Conservation (phyloP, 2,113 vertebrate species). For the Oplegnathus fasciatus region DNA sequence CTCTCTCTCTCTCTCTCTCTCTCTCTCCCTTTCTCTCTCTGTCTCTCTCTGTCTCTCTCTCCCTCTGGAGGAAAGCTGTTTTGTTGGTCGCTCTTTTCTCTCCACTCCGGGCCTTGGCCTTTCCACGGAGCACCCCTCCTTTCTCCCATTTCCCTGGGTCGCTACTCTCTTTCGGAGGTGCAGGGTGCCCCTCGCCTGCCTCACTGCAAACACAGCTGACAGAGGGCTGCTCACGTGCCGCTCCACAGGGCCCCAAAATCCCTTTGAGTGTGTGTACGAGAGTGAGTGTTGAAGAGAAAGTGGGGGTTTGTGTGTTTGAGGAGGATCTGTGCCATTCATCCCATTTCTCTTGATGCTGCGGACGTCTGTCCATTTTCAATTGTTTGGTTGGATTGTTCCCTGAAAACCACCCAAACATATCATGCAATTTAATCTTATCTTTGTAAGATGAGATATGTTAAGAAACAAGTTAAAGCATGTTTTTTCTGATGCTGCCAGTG, state of each 20-base stretch:
- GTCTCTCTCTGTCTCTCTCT: conserved; percentile 41
- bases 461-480: conserved; percentile 8
- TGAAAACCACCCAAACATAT: conserved; percentile 38
- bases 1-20: conserved; percentile 27
- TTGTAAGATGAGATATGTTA: conserved; percentile 19
- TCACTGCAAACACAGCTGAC: conserved; percentile 89
- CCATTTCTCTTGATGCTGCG: conserved; percentile 68
- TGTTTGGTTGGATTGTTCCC: conserved; percentile 59
- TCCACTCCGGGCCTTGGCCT: conserved; percentile 76
- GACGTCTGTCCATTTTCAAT: conserved; percentile 64
- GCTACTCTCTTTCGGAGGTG: conserved; percentile 69
- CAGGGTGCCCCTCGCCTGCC: conserved; percentile 81
- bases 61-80: conserved; percentile 84
- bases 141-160: conserved; percentile 68
- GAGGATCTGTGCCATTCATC: conserved; percentile 62
- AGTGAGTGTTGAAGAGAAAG: conserved; percentile 62
- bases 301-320: conserved; percentile 70
- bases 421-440: conserved; percentile 45
- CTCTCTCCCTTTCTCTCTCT: conserved; percentile 66
- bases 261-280: conserved; percentile 70
- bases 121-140: conserved; percentile 72
- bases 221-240: conserved; percentile 86
- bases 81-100: conserved; percentile 85
- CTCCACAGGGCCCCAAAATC: conserved; percentile 78
- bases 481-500: background rate